Base-by-base conservation (phyloP, 2,797 vertebrate species). In the Syngnathus rostellatus region DNA sequence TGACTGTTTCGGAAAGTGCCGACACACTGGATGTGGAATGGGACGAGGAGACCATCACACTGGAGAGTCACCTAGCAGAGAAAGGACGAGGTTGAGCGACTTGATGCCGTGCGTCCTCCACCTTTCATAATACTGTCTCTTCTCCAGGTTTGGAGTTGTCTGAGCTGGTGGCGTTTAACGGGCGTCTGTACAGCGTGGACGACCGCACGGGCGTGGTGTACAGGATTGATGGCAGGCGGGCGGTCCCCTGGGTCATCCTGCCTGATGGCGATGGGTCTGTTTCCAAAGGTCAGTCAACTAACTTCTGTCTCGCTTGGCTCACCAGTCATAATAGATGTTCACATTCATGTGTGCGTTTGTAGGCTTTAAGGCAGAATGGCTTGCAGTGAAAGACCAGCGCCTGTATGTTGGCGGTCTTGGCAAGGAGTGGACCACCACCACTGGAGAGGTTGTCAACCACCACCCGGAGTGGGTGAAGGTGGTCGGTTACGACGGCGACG, bases 301-400 rank as follows among this genome's bases (percentile, higher is more conserved):
- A 50, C 50, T 21, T 9, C n/a, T 21, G n/a, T 53, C 50, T 53
- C 4, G 50, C 0, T 21, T 23, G 50, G 50, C 48, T 19, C 40
- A 10, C 40, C 10, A 10, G 8, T 41, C 10, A 41, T 43, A 43
- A 43, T 43, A 43, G 41, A 43, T 45, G 48, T 37, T 1, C 0
- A 4, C 19, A 7, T 41, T 4, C 4, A 10, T 63, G 17, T 53
- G 63, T 68, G 11, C 67, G 5, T 66, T 12, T 53, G 61, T 72
- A 98, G 96, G 95, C 23, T 98, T 98, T 85, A 98, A 98, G 76
- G 96, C 96, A 0, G 96, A 98, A 82, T 98, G 96, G 96, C 85
- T 98, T 73, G 91, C 96, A 0, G 96, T 98, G 77, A 97, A 95
- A 78, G 94, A 98, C 0, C 92, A 96, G 75, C 93, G 77, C 16